Base-by-base conservation (phyloP, 2,888 invertebrate species). In the Metallyticus violacea region DNA sequence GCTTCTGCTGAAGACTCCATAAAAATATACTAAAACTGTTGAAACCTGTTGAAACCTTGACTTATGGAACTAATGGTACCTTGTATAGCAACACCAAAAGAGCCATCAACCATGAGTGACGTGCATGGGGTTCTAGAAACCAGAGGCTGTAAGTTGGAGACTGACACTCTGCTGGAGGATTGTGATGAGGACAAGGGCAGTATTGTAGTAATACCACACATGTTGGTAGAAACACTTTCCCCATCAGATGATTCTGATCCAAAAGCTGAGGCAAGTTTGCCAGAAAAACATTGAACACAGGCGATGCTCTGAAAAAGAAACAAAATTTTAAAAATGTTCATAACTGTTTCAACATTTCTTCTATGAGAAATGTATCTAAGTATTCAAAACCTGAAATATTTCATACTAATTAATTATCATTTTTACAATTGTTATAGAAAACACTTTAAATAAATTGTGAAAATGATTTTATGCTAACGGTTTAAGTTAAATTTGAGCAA, bases 241-340 rank as follows among this genome's bases (percentile, higher is more conserved):
- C 99, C 94, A 99, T 97, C 88, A 96, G 93, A 91, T 99, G 97
- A 92, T 99, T 99, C 91, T 98, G 97, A 91, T 99, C 99, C 90
- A 99, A 91, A 15, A 99, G 94, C 93, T 98, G 98, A 0, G 99
- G 98, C 88, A 99, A 92, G 91, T 98, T 98, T 40, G 97, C 96
- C 91, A 99, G 93, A 91, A 99, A 99, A 0, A 98, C 98, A 92
- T 98, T 99, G 92, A 99, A 99, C 1, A 98, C 97, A 0, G 99
- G 97, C 0, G 99, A 98, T 87, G 95, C 94, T 90, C 99, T 97
- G 92, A 2, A 91, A 89, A 26, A 78, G 9, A 0, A 80, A 80
- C 1, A 15, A 15, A 62, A 1, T 15, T n/a, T n/a, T 2, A 40
- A 62, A 62, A 6, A 62, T 9, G 22, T 62, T 62, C 40, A n/a